A percentile compares a stretch with the other conserved stretches of the same genome.
Conservation (phyloP, 1,140 invertebrate species). For the Bombus huntii region DNA sequence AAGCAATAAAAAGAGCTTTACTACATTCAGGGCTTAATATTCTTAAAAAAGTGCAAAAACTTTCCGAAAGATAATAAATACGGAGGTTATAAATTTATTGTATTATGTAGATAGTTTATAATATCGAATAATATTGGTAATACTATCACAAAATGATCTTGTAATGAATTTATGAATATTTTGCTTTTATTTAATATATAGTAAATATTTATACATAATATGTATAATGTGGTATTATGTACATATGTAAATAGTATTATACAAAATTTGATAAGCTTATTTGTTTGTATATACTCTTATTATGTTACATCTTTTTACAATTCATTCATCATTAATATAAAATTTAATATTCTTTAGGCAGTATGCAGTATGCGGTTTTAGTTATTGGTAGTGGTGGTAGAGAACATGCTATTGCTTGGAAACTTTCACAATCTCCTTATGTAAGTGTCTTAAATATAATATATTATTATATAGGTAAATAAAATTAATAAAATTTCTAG, state of each 20-base stretch:
- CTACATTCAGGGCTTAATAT: neutral
- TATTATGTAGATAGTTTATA: neutral
- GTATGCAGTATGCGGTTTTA: constrained; percentile 83
- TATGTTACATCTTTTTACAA: neutral
- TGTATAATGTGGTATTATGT: neutral
- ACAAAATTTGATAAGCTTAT: neutral
- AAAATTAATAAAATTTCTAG: constrained; percentile 33
- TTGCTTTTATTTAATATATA: too few relatives aligned
- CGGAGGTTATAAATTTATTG: constrained; percentile 14
- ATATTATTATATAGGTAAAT: neutral
- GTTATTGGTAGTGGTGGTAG: constrained; percentile 96
- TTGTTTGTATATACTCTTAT: neutral
- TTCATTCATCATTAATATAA: neutral
- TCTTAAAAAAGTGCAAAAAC: neutral
- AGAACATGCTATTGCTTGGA: constrained; percentile 97
- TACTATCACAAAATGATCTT: neutral
- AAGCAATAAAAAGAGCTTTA: neutral
- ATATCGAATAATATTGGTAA: neutral
- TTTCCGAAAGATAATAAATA: neutral
- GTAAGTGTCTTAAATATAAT: constrained; percentile 71
- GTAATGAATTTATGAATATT: neutral
- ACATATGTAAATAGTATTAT: neutral
- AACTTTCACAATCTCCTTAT: constrained; percentile 90
- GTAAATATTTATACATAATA: neutral
- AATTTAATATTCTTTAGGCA: constrained; percentile 52